Conservation (phyloP, 2,888 invertebrate genomes). For the Zootermopsis nevadensis region DNA sequence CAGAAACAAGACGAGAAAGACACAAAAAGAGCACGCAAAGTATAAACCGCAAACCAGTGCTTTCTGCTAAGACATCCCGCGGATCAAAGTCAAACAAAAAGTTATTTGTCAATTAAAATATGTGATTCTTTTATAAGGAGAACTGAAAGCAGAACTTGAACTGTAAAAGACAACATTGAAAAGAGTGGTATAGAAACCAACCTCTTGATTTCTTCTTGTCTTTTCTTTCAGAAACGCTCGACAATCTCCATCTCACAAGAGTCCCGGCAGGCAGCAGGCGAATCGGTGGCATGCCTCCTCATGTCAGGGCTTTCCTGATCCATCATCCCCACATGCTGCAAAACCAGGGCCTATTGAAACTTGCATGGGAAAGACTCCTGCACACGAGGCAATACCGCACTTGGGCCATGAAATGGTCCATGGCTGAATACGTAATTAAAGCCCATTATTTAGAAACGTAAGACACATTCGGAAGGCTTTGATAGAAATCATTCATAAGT, state of each 20-base stretch:
- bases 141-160: background rate
- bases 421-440: background rate
- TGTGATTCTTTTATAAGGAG: constrained; percentile 43
- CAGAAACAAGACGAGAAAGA: background rate
- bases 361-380: background rate
- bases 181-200: constrained; percentile 8
- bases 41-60: background rate
- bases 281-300: constrained; percentile 33
- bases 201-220: constrained; percentile 8
- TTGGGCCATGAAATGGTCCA: background rate
- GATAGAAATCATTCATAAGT: too few species aligned
- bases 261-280: constrained; percentile 25
- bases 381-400: constrained; percentile 9
- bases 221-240: constrained; percentile 26
- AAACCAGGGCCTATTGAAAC: background rate
- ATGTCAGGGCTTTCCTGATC: constrained; percentile 15
- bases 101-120: constrained; percentile 48
- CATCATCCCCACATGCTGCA: constrained; percentile 3
- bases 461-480: too few species aligned
- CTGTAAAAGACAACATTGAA: constrained; percentile 16
- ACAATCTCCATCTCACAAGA: constrained; percentile 35
- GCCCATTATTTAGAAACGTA: too few species aligned
- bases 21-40: background rate
- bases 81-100: constrained; percentile 43
- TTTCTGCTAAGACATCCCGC: constrained; percentile 30